These are phyloP conservation scores for Ganaspis brasiliensis DNA, from an alignment of 2,888 invertebrate genomes.

Conservation along the genomic window DNA sequence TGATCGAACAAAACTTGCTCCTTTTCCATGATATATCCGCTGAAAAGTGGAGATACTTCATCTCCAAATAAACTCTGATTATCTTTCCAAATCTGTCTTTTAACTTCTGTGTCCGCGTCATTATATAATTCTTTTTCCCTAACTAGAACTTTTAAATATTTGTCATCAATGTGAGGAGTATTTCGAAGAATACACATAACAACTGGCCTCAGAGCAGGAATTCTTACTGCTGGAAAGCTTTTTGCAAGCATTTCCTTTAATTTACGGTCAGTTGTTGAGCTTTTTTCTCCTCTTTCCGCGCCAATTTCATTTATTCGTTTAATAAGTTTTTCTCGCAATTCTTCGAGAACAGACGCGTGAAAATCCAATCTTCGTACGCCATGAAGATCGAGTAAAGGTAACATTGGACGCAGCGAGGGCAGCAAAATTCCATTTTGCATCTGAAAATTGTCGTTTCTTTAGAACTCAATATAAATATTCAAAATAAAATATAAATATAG, in stretches of 20 bases:
- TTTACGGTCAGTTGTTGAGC: constrained; percentile 89
- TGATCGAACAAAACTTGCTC: constrained; percentile 95
- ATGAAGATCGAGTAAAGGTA: constrained; percentile 96
- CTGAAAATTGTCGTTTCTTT: constrained; percentile 80
- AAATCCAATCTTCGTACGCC: constrained; percentile 96
- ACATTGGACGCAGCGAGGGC: constrained; percentile 95
- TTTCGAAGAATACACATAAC: constrained; percentile 97
- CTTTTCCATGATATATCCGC: constrained; percentile 96
- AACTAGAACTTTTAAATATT: constrained; percentile 89
- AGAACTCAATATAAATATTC: too few species aligned
- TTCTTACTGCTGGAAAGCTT: constrained; percentile 96
- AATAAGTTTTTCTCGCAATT: constrained; percentile 83
- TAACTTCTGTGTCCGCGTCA: constrained; percentile 97
- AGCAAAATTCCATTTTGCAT: constrained; percentile 95
- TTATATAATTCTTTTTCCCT: constrained; percentile 94
- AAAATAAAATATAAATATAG: too few species aligned
- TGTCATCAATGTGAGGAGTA: constrained; percentile 95
- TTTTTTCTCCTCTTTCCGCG: constrained; percentile 81
- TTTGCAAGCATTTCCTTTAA: constrained; percentile 94
- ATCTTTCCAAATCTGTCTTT: constrained; percentile 98
- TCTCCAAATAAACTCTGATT: constrained; percentile 98
- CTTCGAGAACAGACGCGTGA: constrained; percentile 95
- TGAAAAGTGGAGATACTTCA: constrained; percentile 96
- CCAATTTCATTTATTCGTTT: constrained; percentile 92
- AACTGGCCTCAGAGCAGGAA: constrained; percentile 94